Evolutionary conservation across 1,140 invertebrate species (phyloP).

Genomic region (Ooceraea biroi): DNA sequence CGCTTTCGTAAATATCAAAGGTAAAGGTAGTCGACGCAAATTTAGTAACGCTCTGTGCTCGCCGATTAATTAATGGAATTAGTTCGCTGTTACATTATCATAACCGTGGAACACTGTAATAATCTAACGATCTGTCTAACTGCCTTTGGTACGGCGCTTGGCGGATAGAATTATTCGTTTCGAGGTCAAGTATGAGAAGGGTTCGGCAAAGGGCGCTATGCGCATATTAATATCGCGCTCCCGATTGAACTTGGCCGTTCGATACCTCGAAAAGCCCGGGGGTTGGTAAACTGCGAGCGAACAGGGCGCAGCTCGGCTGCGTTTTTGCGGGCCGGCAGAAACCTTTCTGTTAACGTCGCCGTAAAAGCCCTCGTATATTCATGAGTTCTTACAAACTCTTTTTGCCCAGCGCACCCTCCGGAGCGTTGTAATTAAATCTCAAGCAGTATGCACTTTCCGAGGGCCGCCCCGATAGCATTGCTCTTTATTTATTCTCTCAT

Average conservation of each 20-base stretch:
- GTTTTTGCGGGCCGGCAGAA: constrained; percentile 51
- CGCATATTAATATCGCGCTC: constrained; percentile 61
- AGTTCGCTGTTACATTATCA: not conserved
- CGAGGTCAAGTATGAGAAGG: constrained; percentile 61
- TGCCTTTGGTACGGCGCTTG: constrained; percentile 38
- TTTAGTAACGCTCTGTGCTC: constrained; percentile 34
- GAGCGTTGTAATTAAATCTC: constrained; percentile 75
- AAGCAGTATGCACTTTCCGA: constrained; percentile 66
- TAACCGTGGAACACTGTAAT: constrained; percentile 24
- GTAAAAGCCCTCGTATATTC: constrained; percentile 72
- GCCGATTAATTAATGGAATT: constrained; percentile 45
- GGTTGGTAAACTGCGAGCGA: constrained; percentile 49
- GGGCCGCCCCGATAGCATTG: constrained; percentile 68
- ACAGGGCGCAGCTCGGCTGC: constrained; percentile 45
- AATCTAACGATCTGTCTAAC: constrained; percentile 39
- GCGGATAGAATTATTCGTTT: constrained; percentile 56
- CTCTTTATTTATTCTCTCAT: constrained; percentile 59
- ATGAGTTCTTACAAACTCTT: constrained; percentile 70
- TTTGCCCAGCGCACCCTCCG: constrained; percentile 44
- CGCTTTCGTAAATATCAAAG: constrained; percentile 13
- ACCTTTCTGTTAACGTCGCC: constrained; percentile 52
- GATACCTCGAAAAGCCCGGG: constrained; percentile 54
- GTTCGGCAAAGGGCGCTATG: constrained; percentile 57
- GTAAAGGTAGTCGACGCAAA: constrained; percentile 35
- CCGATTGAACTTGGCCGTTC: constrained; percentile 60